These are phyloP conservation scores for Malurus elegans DNA, from an alignment of 2,113 vertebrate species.

Conservation along the genomic window DNA sequence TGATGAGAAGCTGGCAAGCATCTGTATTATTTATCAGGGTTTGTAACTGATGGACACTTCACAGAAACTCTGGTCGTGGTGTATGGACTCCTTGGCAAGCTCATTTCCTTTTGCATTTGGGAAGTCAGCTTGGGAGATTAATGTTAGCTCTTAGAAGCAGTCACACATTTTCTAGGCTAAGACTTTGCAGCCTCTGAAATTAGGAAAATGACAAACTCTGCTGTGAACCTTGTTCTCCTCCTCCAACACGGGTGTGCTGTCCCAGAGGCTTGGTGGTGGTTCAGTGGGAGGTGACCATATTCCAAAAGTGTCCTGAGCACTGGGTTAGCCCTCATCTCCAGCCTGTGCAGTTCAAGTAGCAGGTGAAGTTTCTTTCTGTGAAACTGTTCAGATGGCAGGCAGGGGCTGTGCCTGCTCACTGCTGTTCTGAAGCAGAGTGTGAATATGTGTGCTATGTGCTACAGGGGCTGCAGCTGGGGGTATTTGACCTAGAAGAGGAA, in stretches of 20 bases:
- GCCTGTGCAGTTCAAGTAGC: background rate
- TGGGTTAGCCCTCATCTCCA: background rate
- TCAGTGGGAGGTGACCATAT: background rate
- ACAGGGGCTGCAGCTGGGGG: background rate
- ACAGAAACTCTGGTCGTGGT: background rate
- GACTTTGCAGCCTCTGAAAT: background rate
- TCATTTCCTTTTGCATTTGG: background rate
- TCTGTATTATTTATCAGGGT: background rate
- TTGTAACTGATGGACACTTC: background rate
- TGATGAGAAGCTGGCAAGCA: background rate
- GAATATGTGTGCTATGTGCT: rapidly evolving
- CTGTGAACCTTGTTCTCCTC: background rate
- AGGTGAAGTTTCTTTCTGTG: background rate
- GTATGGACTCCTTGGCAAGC: background rate
- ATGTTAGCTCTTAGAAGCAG: background rate
- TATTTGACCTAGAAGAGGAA: background rate
- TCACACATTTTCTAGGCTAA: background rate
- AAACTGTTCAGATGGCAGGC: background rate
- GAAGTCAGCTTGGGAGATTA: background rate
- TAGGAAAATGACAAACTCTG: background rate
- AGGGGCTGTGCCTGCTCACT: background rate
- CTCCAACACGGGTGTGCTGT: rapidly evolving
- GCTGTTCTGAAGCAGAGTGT: background rate
- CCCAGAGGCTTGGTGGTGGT: background rate
- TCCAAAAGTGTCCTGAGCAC: background rate